Evolutionary conservation across 2,113 vertebrate genomes (phyloP), one percentile per base, ranked within the genome.

Genomic region (Neofelis nebulosa): DNA sequence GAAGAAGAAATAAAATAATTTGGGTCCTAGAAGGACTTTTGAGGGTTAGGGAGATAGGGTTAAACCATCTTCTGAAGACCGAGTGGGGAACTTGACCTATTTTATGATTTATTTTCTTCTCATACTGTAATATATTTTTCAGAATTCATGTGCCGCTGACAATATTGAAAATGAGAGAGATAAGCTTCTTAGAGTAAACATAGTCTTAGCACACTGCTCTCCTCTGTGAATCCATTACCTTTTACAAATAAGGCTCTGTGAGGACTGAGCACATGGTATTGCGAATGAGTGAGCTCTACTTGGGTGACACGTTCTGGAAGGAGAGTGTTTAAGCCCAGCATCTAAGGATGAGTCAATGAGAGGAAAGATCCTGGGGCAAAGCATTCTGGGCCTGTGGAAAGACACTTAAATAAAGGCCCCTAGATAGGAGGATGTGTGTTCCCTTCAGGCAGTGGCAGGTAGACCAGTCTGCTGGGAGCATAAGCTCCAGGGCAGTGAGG

Each of bases 91-190:
- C 5, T 45, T 61, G 31, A 83, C 65, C 63, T 31, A 14, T 92
- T 68, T 29, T 76, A 18, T 74, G 52, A 68, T 94, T 90, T 80
- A 69, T 55, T 83, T 93, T 88, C 61, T 89, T 61, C 38, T 89
- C 41, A 66, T 68, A 33, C 18, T 38, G 19, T 89, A 25, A 55
- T 27, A 7, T 29, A 31, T 38, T 66, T 87, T 94, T 88, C 36
- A 25, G 83, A 86, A 90, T 74, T 82, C 63, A 63, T 48, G 9
- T 25, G 3, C 27, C 50, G 61, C 65, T 71, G 63, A n/a, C 50
- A 80, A 41, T 29, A 84, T 13, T 80, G 73, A 91, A 68, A 41
- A 36, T 25, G 38, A 68, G 18, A 38, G 31, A 23, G 31, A 57
- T 8, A 66, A 80, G 9, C 21, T 31, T 83, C 80, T 95, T 50